phyloP scores from a whole-genome alignment of 2,113 vertebrate species.

The Pterocles orientalis region DNA sequence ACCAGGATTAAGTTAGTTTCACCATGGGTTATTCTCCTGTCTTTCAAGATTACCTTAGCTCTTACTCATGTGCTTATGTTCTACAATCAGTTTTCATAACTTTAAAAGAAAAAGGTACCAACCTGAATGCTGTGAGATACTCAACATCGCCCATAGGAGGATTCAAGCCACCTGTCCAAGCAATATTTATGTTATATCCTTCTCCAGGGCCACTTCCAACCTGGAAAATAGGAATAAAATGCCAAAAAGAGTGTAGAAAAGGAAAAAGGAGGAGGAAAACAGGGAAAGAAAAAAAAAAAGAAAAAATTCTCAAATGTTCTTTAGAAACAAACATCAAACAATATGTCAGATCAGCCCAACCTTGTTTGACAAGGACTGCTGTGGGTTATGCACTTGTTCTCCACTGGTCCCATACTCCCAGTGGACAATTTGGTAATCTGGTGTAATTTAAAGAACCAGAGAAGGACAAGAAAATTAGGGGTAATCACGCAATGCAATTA shows the following conservation, averaged over 20 bases:
- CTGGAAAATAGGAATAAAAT: slow-evolving; percentile 68
- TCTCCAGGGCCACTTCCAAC: slow-evolving; percentile 76
- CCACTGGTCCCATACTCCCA: slow-evolving; percentile 69
- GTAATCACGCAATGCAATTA: slow-evolving; percentile 88
- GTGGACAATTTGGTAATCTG: slow-evolving; percentile 84
- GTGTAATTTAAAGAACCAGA: slow-evolving; percentile 86
- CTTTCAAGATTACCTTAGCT: background rate
- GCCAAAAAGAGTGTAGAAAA: slow-evolving; percentile 12
- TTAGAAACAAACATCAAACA: slow-evolving; percentile 85
- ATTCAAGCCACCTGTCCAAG: slow-evolving; percentile 87
- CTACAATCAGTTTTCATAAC: slow-evolving; percentile 19
- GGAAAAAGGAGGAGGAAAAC: background rate
- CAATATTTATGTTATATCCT: slow-evolving; percentile 82
- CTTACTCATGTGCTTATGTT: background rate
- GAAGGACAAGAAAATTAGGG: slow-evolving; percentile 86
- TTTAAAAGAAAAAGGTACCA: slow-evolving; percentile 50
- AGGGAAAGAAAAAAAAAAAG: background rate
- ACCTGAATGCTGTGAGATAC: slow-evolving; percentile 85
- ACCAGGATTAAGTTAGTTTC: background rate
- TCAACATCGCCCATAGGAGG: slow-evolving; percentile 82
- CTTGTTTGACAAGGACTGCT: slow-evolving; percentile 76
- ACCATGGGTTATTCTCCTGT: background rate
- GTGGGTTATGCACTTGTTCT: slow-evolving; percentile 82
- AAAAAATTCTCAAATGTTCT: slow-evolving; percentile 73
- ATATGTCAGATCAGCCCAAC: slow-evolving; percentile 73